Conservation (phyloP, 1,140 invertebrate genomes). For the Scaptomyza pallida region DNA sequence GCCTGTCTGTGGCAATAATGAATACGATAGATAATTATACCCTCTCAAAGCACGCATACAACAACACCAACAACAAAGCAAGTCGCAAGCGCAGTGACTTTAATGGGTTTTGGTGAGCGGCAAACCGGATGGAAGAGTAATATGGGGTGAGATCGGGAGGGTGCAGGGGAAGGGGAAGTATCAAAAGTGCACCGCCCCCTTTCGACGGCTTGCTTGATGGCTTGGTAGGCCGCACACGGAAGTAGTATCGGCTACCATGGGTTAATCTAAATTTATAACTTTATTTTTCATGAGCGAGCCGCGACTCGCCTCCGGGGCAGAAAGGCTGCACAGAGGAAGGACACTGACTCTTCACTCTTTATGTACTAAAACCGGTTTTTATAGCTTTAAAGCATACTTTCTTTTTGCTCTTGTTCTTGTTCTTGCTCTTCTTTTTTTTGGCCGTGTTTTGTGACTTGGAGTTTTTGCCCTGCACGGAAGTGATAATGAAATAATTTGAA, state of each 20-base stretch:
- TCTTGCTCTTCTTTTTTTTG: slow-evolving; percentile 8
- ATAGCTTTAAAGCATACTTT: slow-evolving; percentile 39
- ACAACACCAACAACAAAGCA: background rate
- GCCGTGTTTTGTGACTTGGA: slow-evolving; percentile 18
- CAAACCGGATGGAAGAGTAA: background rate
- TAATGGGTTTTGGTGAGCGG: slow-evolving; percentile 65
- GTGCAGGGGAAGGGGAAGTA: background rate
- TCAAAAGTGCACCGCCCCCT: slow-evolving; percentile 15
- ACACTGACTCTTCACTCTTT: background rate
- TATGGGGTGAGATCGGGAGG: slow-evolving; percentile 26
- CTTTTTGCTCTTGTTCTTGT: too few species aligned
- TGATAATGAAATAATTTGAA: slow-evolving; percentile 82
- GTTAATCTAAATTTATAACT: slow-evolving; percentile 81
- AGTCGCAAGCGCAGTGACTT: slow-evolving; percentile 44
- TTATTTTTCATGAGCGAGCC: slow-evolving; percentile 63
- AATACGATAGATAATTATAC: slow-evolving; percentile 79
- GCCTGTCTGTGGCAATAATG: slow-evolving; percentile 63
- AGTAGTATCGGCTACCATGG: slow-evolving; percentile 53
- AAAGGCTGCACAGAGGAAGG: background rate
- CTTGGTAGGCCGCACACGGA: slow-evolving; percentile 23
- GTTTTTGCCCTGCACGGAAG: slow-evolving; percentile 52
- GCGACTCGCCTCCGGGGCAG: slow-evolving; percentile 18
- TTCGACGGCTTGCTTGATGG: background rate
- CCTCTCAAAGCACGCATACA: slow-evolving; percentile 12
- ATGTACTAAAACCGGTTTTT: slow-evolving; percentile 28